Conservation (phyloP, 2,797 vertebrate genomes). For the Chanos chanos region DNA sequence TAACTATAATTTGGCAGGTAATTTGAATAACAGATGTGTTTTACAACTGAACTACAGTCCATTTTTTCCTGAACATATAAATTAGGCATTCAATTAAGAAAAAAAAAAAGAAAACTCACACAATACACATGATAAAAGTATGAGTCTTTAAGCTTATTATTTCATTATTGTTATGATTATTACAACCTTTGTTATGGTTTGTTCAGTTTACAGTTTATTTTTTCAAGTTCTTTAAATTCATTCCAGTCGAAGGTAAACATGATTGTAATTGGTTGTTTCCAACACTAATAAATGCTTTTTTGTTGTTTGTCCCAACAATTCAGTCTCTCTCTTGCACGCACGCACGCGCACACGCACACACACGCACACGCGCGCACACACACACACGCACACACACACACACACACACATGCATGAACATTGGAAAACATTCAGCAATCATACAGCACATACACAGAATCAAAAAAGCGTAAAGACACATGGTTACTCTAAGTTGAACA, state of each 20-base stretch:
- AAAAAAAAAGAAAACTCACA: too few species aligned
- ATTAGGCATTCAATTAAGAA: too few species aligned
- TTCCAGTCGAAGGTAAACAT: slow-evolving; percentile 83
- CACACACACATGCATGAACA: slow-evolving; percentile 16
- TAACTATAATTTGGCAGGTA: neutral
- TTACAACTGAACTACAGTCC: too few species aligned
- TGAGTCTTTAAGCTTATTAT: slow-evolving; percentile 72
- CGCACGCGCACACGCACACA: slow-evolving; percentile 8
- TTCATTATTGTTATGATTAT: slow-evolving; percentile 71
- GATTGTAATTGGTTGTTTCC: slow-evolving; percentile 78
- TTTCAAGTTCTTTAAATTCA: slow-evolving; percentile 78
- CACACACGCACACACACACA: slow-evolving; percentile 18
- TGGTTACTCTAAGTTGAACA: slow-evolving; percentile 10
- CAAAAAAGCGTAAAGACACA: slow-evolving; percentile 20
- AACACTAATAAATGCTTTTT: slow-evolving; percentile 83
- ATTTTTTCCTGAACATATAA: too few species aligned
- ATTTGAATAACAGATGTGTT: neutral
- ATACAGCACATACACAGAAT: neutral
- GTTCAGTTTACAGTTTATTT: slow-evolving; percentile 75
- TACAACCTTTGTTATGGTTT: slow-evolving; percentile 77
- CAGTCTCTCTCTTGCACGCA: slow-evolving; percentile 43
- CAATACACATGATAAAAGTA: slow-evolving; percentile 71
- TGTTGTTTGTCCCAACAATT: slow-evolving; percentile 66
- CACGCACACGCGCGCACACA: neutral
- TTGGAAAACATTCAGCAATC: slow-evolving; percentile 3